Evolutionary conservation across 2,113 vertebrate species (phyloP).

Genomic region (Fulmarus glacialis): DNA sequence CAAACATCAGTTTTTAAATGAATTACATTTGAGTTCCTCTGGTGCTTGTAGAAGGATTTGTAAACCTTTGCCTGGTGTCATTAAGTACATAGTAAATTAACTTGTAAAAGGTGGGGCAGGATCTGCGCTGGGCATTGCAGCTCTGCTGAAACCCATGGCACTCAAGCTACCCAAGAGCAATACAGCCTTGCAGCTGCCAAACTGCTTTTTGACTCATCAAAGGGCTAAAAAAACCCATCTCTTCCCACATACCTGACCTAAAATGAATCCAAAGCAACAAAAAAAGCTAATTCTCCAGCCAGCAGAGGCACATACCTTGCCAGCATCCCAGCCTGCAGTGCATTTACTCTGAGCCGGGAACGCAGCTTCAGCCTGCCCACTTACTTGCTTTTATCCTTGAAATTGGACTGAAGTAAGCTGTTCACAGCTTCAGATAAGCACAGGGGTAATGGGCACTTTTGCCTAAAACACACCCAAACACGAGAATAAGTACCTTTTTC

Average conservation of each 20-base stretch:
- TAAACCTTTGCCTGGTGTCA: neutral
- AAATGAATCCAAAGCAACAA: neutral
- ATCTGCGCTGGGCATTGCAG: neutral
- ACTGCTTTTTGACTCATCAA: neutral
- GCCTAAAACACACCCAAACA: neutral
- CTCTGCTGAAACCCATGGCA: neutral
- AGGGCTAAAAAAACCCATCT: neutral
- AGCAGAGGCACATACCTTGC: neutral
- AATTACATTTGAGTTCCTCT: neutral
- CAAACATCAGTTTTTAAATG: neutral
- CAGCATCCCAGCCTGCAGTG: neutral
- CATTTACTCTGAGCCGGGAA: neutral
- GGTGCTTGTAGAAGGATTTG: neutral
- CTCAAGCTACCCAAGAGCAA: neutral
- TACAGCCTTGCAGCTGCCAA: neutral
- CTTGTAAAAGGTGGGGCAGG: neutral
- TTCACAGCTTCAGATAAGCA: neutral
- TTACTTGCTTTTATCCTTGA: neutral
- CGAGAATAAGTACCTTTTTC: neutral
- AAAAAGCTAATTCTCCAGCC: neutral
- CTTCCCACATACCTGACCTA: neutral
- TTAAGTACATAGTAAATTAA: neutral
- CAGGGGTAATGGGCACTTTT: neutral
- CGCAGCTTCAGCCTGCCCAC: neutral
- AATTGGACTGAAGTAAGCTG: neutral